These are phyloP conservation scores for Pelobates fuscus DNA, from an alignment of 2,113 vertebrate genomes.

Conservation along the genomic window DNA sequence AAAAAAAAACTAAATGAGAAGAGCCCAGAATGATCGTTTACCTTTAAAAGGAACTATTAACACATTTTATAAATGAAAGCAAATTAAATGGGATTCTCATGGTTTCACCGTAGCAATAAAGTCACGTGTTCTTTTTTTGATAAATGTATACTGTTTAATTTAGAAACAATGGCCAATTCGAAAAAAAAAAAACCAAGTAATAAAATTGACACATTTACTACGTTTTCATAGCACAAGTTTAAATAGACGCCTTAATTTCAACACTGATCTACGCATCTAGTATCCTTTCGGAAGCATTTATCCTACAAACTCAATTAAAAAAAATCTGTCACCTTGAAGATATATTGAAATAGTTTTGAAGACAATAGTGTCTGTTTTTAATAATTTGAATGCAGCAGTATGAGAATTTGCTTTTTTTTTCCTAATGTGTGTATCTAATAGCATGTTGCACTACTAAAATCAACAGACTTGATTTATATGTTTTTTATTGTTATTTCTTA, in stretches of 20 bases:
- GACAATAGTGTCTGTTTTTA: neutral
- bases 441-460: conserved; percentile 7
- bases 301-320: conserved; percentile 41
- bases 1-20: too few species aligned
- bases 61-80: neutral
- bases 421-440: neutral
- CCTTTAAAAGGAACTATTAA: too few species aligned
- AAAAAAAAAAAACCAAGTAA: too few species aligned
- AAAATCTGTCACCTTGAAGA: conserved; percentile 20
- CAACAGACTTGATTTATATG: conserved; percentile 27
- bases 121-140: neutral
- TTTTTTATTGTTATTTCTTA: conserved; percentile 19
- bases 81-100: neutral
- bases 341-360: conserved; percentile 7
- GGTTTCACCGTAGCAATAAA: neutral
- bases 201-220: conserved; percentile 8
- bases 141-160: neutral
- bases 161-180: neutral
- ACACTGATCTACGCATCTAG: neutral
- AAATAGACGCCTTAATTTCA: conserved; percentile 24
- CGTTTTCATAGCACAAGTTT: conserved; percentile 4
- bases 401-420: neutral
- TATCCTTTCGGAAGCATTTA: neutral
- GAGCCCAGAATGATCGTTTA: too few species aligned
- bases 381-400: conserved; percentile 11